These are phyloP conservation scores for Globodera ellingtonae DNA, from an alignment of 1,140 invertebrate genomes.

Conservation along the genomic window DNA sequence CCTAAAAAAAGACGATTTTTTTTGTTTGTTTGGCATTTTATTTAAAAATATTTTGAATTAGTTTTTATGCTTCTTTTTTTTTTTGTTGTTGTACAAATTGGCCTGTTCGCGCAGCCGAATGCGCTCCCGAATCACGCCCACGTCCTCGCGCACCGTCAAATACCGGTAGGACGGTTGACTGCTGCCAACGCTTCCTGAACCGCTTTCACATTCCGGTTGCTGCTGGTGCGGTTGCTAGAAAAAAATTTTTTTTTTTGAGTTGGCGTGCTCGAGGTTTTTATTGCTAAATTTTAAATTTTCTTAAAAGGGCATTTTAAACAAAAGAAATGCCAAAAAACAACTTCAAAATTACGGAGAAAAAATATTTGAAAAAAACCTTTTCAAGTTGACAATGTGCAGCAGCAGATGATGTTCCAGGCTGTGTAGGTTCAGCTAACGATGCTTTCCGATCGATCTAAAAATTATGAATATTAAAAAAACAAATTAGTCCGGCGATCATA, in stretches of 20 bases:
- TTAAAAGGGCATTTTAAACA: background rate
- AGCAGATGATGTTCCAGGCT: too few relatives aligned
- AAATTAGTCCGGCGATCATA: background rate
- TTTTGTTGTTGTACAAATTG: background rate
- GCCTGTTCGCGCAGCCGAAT: constrained; percentile 44
- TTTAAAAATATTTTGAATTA: constrained; percentile 19
- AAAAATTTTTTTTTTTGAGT: background rate
- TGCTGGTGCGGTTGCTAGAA: background rate
- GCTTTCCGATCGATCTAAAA: too few relatives aligned
- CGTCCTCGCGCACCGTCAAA: constrained; percentile 47
- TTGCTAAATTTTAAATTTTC: background rate
- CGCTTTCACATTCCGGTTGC: constrained; percentile 40
- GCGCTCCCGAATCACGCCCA: constrained; percentile 48
- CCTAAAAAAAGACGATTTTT: background rate
- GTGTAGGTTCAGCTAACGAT: too few relatives aligned
- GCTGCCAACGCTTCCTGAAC: constrained; percentile 44
- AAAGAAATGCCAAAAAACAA: background rate
- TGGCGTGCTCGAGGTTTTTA: background rate
- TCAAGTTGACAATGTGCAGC: too few relatives aligned
- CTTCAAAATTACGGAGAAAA: background rate
- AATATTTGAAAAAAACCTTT: too few relatives aligned
- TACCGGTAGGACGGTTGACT: constrained; percentile 54
- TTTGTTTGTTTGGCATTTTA: constrained; percentile 19
- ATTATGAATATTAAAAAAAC: background rate
- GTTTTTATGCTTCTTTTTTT: constrained; percentile 4